Percentiles rank a stretch among this genome's conserved stretches.
Evolutionary conservation across 2,797 vertebrate species (phyloP).

Genomic region (Phrynocephalus forsythii): DNA sequence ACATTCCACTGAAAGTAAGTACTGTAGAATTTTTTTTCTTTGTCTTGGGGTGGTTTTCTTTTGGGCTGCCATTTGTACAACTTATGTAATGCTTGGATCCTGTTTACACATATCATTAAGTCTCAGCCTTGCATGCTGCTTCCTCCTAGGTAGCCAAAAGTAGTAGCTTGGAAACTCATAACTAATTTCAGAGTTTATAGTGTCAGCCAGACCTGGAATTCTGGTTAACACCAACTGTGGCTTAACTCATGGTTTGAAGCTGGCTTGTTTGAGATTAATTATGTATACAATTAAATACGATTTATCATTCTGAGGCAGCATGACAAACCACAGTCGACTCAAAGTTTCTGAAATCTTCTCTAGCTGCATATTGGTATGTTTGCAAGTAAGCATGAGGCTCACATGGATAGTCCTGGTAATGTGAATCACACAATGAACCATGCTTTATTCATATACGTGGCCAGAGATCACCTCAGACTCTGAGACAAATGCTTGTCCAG

Average conservation of each 20-base stretch:
- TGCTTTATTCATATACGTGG: background rate
- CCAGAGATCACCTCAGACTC: background rate
- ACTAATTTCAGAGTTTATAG: background rate
- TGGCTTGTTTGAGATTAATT: background rate
- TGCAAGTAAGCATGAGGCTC: background rate
- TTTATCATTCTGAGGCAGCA: background rate
- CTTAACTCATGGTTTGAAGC: background rate
- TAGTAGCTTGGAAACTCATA: background rate
- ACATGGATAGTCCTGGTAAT: background rate
- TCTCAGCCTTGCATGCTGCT: background rate
- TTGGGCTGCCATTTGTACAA: background rate
- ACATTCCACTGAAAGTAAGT: conserved; percentile 94
- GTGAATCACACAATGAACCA: background rate
- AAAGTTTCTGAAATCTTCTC: background rate
- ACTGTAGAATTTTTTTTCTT: background rate
- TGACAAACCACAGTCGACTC: background rate
- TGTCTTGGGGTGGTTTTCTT: background rate
- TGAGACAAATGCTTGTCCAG: fast-evolving
- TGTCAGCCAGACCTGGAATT: background rate
- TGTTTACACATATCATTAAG: background rate
- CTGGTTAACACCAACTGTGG: background rate
- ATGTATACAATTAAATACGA: background rate
- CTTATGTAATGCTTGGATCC: background rate
- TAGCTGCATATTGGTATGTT: background rate
- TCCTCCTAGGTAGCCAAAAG: background rate